phyloP scores from a whole-genome alignment of 2,113 vertebrate species.

The Colistium nudipinnis region DNA sequence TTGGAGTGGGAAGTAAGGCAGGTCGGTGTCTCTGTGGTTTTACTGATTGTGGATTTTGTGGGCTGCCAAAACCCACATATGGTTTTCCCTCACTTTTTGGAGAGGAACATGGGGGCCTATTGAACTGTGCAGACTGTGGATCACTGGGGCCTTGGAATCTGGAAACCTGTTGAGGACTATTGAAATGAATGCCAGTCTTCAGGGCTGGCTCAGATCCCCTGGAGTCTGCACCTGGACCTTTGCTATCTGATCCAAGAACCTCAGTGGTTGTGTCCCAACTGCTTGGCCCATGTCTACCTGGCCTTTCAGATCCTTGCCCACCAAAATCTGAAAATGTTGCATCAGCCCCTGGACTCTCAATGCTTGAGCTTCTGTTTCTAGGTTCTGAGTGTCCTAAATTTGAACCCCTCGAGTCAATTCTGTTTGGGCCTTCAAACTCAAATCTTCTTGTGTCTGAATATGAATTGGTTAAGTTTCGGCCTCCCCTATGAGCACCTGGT shows the following conservation, averaged over 20 bases:
- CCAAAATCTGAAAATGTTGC: constrained; percentile 34
- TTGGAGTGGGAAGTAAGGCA: constrained; percentile 88
- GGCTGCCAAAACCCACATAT: constrained; percentile 77
- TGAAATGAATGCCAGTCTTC: constrained; percentile 31
- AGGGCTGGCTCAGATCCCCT: constrained; percentile 8
- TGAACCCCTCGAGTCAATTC: constrained; percentile 32
- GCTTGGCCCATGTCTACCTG: constrained; percentile 16
- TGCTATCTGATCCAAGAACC: constrained; percentile 18
- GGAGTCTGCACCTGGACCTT: constrained; percentile 14
- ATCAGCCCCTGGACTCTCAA: constrained; percentile 22
- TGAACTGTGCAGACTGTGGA: constrained; percentile 72
- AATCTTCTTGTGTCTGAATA: constrained; percentile 42
- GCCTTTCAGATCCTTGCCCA: constrained; percentile 37
- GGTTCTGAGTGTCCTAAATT: constrained; percentile 7
- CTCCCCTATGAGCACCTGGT: constrained; percentile 12
- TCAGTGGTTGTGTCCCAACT: constrained; percentile 41
- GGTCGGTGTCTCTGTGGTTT: constrained; percentile 78
- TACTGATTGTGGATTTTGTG: constrained; percentile 65
- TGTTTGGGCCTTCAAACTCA: constrained; percentile 33
- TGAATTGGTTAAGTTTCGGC: constrained; percentile 10
- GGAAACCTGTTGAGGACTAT: constrained; percentile 65
- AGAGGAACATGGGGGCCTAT: constrained; percentile 66
- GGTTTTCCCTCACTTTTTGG: constrained; percentile 67
- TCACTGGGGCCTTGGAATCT: constrained; percentile 78
- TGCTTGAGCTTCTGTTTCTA: constrained; percentile 33